Percentiles rank a stretch among this genome's conserved stretches.
These are phyloP conservation scores for Luperina nickerlii DNA, from an alignment of 2,888 invertebrate genomes.

Conservation along the genomic window DNA sequence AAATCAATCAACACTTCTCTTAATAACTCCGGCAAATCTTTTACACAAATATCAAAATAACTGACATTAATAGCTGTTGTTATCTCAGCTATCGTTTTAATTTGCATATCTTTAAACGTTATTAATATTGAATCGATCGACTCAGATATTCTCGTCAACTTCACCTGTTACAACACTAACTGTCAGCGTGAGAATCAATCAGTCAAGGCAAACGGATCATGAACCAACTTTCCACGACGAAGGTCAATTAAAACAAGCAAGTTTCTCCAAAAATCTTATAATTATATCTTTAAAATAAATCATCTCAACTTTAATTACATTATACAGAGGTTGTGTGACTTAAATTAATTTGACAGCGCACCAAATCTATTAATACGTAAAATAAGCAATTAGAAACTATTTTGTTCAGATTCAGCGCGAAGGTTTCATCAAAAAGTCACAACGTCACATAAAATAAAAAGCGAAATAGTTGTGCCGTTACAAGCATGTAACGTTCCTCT, in stretches of 20 bases:
- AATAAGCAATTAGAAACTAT: conserved; percentile 52
- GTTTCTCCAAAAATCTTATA: conserved; percentile 81
- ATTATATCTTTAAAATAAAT: conserved; percentile 72
- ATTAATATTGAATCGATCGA: conserved; percentile 47
- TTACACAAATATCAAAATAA: conserved; percentile 51
- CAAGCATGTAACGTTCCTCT: conserved; percentile 67
- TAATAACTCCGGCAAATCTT: conserved; percentile 29
- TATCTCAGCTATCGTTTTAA: conserved; percentile 48
- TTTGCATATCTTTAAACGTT: conserved; percentile 56
- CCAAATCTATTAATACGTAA: conserved; percentile 56
- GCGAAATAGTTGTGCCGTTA: conserved; percentile 70
- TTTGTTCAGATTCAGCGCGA: conserved; percentile 57
- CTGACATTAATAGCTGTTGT: conserved; percentile 40
- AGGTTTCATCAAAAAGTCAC: conserved; percentile 35
- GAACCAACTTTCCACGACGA: conserved; percentile 81
- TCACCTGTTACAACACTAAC: conserved; percentile 59
- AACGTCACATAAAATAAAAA: conserved; percentile 61
- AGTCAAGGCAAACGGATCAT: conserved; percentile 79
- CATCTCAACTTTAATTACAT: conserved; percentile 69
- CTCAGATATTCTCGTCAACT: conserved; percentile 53
- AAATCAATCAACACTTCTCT: conserved; percentile 53
- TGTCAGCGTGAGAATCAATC: conserved; percentile 64
- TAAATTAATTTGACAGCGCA: conserved; percentile 40
- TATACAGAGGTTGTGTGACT: conserved; percentile 62
- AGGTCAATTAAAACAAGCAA: conserved; percentile 79